Conservation (phyloP, 1,140 invertebrate genomes). For the Chironomus striatipennis region DNA sequence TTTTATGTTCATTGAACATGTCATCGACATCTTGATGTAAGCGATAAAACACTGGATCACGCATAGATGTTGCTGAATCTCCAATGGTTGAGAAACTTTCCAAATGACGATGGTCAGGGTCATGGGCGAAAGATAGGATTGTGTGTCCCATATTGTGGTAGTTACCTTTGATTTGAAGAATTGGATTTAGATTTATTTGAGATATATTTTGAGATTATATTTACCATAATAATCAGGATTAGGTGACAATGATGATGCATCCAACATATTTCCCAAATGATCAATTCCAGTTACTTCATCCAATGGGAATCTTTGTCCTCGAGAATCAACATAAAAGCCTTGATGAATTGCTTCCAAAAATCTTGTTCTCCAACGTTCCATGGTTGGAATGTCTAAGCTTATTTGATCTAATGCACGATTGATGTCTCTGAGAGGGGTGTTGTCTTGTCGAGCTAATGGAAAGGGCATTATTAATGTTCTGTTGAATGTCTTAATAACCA, state of each 20-base stretch:
- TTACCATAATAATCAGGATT: conserved; percentile 64
- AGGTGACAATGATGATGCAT: conserved; percentile 58
- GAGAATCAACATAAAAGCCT: conserved; percentile 49
- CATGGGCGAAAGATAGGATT: conserved; percentile 58
- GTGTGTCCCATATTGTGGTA: conserved; percentile 63
- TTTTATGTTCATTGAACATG: conserved; percentile 68
- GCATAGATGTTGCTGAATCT: conserved; percentile 60
- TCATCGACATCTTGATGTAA: conserved; percentile 73
- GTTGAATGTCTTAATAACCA: too few relatives aligned
- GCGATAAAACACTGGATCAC: conserved; percentile 78
- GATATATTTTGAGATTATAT: too few relatives aligned
- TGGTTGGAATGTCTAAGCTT: conserved; percentile 53
- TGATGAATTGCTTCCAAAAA: conserved; percentile 65
- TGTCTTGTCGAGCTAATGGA: conserved; percentile 27
- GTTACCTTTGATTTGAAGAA: neutral
- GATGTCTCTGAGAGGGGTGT: conserved; percentile 51
- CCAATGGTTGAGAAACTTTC: conserved; percentile 57
- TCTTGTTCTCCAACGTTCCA: conserved; percentile 66
- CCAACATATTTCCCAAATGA: conserved; percentile 69
- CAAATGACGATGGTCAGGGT: conserved; percentile 61
- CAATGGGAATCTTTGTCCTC: conserved; percentile 45
- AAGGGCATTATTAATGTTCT: too few relatives aligned
- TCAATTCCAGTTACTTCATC: conserved; percentile 66
- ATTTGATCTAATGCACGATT: conserved; percentile 58
- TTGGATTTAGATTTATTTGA: too few relatives aligned